phyloP scores from a whole-genome alignment of 2,113 vertebrate genomes.

The Dinomys branickii region DNA sequence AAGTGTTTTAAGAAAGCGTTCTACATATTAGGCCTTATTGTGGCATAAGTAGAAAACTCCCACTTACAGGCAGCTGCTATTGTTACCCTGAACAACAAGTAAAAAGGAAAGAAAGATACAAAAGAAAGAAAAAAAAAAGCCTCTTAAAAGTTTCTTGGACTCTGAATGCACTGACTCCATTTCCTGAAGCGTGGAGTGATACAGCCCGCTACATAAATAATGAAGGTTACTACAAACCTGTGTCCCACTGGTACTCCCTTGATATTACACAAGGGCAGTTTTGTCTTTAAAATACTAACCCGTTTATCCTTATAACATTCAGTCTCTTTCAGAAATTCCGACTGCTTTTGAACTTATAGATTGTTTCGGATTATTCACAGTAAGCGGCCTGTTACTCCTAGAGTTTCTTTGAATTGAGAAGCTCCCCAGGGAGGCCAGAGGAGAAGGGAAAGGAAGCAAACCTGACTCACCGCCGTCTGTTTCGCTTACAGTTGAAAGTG shows the following conservation, averaged over 20 bases:
- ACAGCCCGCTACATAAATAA: conserved; percentile 54
- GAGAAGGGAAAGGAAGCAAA: conserved; percentile 64
- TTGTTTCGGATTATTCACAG: conserved; percentile 79
- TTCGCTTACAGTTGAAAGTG: conserved; percentile 64
- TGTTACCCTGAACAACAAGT: conserved; percentile 8
- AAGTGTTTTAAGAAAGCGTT: conserved; percentile 26
- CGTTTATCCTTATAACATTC: conserved; percentile 71
- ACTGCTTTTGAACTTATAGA: conserved; percentile 78
- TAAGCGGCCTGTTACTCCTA: conserved; percentile 72
- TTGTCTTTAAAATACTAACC: conserved; percentile 76
- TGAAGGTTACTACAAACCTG: conserved; percentile 47
- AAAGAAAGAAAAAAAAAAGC: neutral
- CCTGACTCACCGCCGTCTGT: conserved; percentile 12
- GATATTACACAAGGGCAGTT: conserved; percentile 73
- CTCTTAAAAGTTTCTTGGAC: conserved; percentile 55
- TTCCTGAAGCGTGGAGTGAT: conserved; percentile 59
- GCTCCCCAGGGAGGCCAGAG: conserved; percentile 62
- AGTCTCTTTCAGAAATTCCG: conserved; percentile 75
- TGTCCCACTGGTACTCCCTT: conserved; percentile 4
- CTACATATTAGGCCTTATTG: conserved; percentile 5
- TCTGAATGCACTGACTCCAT: neutral
- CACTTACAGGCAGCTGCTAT: conserved; percentile 36
- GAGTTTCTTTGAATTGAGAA: conserved; percentile 78
- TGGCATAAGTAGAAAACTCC: conserved; percentile 15
- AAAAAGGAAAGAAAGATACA: neutral